A percentile compares a stretch with the other conserved stretches of the same genome.
Evolutionary conservation across 2,797 vertebrate genomes (phyloP).

Genomic region (Acanthiza pusilla): DNA sequence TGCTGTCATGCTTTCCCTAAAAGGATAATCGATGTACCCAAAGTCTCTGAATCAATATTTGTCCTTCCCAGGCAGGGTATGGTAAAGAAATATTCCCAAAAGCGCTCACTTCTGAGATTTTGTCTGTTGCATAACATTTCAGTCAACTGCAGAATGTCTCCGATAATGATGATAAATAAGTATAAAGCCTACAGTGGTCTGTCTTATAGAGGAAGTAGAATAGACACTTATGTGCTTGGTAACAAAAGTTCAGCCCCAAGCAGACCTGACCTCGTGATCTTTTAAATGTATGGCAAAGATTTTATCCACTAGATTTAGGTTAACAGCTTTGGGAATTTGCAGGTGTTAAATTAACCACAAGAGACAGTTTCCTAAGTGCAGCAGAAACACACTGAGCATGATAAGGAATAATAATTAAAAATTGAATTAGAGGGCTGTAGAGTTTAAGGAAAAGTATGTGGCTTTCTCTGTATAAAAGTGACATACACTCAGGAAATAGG

Average conservation of each 20-base stretch:
- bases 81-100: conserved; percentile 36
- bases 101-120: conserved; percentile 7
- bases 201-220: neutral
- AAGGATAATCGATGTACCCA: conserved; percentile 27
- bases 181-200: neutral
- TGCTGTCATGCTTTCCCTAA: conserved; percentile 17
- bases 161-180: neutral
- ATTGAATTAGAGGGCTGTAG: neutral
- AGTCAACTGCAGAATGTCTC: conserved; percentile 8
- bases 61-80: neutral
- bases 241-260: conserved; percentile 18
- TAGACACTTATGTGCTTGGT: neutral
- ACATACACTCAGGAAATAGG: neutral
- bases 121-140: conserved; percentile 19
- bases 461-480: neutral
- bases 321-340: conserved; percentile 59
- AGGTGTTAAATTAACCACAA: conserved; percentile 64
- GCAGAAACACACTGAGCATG: conserved; percentile 30
- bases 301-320: conserved; percentile 56
- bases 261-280: conserved; percentile 48
- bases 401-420: conserved; percentile 63
- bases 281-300: conserved; percentile 48
- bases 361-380: conserved; percentile 39
- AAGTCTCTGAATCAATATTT: conserved; percentile 41
- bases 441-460: neutral